Base-by-base conservation (phyloP, 2,797 vertebrate genomes). In the Pogoniulus pusillus region DNA sequence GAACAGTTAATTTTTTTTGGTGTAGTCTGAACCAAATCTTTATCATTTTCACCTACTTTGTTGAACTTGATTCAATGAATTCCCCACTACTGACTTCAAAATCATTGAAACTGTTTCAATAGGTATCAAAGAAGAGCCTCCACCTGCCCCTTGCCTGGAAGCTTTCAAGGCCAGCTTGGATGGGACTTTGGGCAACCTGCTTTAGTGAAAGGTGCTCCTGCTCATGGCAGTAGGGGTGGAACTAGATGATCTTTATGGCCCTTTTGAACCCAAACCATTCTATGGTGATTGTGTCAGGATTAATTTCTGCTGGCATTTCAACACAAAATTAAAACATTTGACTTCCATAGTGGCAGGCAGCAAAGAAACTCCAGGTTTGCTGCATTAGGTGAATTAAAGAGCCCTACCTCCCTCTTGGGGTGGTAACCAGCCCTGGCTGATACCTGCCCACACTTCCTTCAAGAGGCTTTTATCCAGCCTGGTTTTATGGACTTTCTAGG, bases 21-120 rank as follows among this genome's bases (percentile, higher is more conserved):
- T 72, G 43, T 76, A 35, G 73, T 69, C 65, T 43, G 79, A 87
- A 37, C 22, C 47, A 47, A 47, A 47, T 78, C 66, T 35, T 73
- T 64, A 76, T 65, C 87, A 55, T 54, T 91, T 90, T 90, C 92
- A 96, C 94, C 84, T 92, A 84, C 90, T 93, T 89, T 90, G 91
- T 94, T 96, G 91, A 96, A 89, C 88, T 86, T 88, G 72, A 95
- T 92, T 96, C 96, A 94, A 71, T 90, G 82, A 95, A 70, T 16
- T 7, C 88, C 86, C 60, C 13, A 55, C 22, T 64, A 82, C 85
- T 96, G 64, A 82, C 85, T 96, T 92, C 86, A 95, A 92, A 96
- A 89, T 90, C 63, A 83, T 54, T 14, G 83, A 51, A 93, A 83
- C 71, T 91, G 85, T 96, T 96, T 90, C 74, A 92, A 94, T 89